A percentile compares a stretch with the other conserved stretches of the same genome.
Conservation (phyloP, 2,888 invertebrate species). For the Spilarctia lutea region DNA sequence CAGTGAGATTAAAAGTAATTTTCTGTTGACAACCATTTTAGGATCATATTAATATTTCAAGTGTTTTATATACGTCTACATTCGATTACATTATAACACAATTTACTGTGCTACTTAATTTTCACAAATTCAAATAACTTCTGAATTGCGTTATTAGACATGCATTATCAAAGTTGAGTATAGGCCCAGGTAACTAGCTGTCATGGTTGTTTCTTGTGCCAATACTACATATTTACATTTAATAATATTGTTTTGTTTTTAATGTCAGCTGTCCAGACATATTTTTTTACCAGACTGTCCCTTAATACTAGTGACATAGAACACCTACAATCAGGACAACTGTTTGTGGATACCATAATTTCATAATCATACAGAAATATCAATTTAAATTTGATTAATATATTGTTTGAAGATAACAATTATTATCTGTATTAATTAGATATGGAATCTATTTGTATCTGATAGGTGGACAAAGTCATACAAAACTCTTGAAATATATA, state of each 20-base stretch:
- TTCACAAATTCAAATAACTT: not conserved
- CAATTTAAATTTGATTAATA: not conserved
- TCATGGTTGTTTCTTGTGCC: not conserved
- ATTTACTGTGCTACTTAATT: not conserved
- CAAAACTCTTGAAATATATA: constrained; percentile 40
- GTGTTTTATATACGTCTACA: constrained; percentile 29
- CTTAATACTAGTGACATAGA: not conserved
- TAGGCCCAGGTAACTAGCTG: not conserved
- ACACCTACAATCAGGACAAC: not conserved
- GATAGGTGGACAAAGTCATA: constrained; percentile 7
- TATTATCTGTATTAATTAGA: constrained; percentile 1
- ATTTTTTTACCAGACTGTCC: not conserved
- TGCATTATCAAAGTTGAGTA: not conserved
- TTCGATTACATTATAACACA: not conserved
- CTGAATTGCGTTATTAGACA: not conserved
- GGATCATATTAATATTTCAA: constrained; percentile 27
- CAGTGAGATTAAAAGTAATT: constrained; percentile 65
- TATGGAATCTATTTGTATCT: constrained; percentile 9
- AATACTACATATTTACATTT: not conserved
- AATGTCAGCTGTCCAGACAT: too few relatives aligned
- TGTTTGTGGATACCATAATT: not conserved
- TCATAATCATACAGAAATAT: not conserved
- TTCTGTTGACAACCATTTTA: constrained; percentile 35
- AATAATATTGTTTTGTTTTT: too few relatives aligned
- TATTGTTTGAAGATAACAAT: not conserved